Conservation (phyloP, 1,140 invertebrate species). For the Fopius arisanus region DNA sequence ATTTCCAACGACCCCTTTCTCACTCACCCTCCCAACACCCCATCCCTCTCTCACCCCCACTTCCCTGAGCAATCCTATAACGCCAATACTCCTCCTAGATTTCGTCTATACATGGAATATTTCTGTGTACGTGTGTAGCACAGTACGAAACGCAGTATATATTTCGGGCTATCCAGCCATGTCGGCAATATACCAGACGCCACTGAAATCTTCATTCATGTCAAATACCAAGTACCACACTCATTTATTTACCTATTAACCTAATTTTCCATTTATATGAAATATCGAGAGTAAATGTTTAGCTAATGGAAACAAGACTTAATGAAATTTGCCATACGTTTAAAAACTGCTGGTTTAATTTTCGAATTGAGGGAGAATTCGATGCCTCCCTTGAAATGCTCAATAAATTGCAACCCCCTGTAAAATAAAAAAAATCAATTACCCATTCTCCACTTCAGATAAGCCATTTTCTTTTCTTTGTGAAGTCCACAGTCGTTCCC, state of each 20-base stretch:
- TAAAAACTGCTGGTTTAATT: too few relatives aligned
- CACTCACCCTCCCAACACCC: neutral
- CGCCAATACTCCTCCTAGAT: neutral
- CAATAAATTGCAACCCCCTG: too few relatives aligned
- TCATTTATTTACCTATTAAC: conserved; percentile 28
- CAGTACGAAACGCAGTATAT: neutral
- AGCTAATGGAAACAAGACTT: neutral
- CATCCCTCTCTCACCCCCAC: neutral
- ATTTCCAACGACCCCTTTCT: conserved; percentile 29
- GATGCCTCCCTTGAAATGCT: too few relatives aligned
- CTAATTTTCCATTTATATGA: conserved; percentile 11
- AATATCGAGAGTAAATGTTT: neutral
- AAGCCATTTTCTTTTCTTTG: neutral
- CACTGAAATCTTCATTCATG: conserved; percentile 28
- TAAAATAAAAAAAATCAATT: neutral
- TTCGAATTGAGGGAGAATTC: too few relatives aligned
- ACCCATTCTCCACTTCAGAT: neutral
- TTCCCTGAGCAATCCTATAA: neutral
- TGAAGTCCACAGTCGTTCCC: neutral
- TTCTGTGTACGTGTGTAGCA: neutral
- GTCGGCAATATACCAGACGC: conserved; percentile 7
- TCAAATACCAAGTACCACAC: conserved; percentile 21
- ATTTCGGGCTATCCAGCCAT: neutral
- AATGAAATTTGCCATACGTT: neutral
- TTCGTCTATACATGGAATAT: neutral